Evolutionary conservation across 2,797 vertebrate genomes (phyloP).

Genomic region (Clarias fuscus): DNA sequence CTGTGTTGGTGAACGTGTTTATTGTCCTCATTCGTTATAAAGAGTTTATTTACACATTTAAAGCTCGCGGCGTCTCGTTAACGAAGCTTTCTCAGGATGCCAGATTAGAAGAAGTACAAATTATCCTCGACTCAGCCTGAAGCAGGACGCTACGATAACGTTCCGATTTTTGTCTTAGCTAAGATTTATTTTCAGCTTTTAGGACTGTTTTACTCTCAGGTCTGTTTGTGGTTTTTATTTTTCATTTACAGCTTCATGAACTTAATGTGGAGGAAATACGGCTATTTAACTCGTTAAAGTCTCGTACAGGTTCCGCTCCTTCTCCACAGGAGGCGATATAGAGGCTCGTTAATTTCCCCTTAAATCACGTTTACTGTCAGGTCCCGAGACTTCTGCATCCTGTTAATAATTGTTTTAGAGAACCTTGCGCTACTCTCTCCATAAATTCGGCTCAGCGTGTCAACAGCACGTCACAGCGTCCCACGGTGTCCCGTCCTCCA

Average conservation of each 20-base stretch:
- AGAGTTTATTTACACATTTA: neutral
- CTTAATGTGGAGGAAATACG: slow-evolving; percentile 53
- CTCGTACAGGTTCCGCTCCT: neutral
- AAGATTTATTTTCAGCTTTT: slow-evolving; percentile 43
- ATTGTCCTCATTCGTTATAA: neutral
- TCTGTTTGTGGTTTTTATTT: slow-evolving; percentile 32
- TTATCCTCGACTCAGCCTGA: neutral
- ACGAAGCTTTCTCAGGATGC: neutral
- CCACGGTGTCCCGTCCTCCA: no score
- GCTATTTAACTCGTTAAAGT: slow-evolving; percentile 50
- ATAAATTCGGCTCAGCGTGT: no score
- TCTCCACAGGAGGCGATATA: neutral
- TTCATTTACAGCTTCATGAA: slow-evolving; percentile 58
- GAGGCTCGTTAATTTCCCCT: neutral
- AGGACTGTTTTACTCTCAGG: neutral
- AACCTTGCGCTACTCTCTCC: neutral
- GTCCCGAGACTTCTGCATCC: neutral
- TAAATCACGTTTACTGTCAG: neutral
- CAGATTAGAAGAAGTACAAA: neutral
- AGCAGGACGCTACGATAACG: neutral
- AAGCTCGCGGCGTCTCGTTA: neutral
- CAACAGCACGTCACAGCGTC: no score
- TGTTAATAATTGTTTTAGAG: neutral
- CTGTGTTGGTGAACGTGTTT: neutral
- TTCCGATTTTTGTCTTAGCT: neutral